phyloP scores from a whole-genome alignment of 2,113 vertebrate species.

The Hippocampus abdominalis region DNA sequence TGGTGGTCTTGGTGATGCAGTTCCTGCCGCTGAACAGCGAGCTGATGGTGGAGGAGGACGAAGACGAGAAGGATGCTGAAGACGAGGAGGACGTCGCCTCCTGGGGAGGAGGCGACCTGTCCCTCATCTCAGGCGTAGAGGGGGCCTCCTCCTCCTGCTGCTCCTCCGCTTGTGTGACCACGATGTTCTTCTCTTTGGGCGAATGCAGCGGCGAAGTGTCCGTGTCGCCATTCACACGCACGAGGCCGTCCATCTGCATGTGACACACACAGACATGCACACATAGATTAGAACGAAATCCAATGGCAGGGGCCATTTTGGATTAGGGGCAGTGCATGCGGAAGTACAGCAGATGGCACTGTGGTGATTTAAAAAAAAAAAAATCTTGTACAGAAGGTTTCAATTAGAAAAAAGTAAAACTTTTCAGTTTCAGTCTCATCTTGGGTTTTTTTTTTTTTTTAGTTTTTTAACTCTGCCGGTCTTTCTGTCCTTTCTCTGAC shows the following conservation, averaged over 20 bases:
- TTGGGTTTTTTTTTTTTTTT: no score
- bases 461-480: no score
- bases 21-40: constrained; percentile 59
- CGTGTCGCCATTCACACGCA: constrained; percentile 80
- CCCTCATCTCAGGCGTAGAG: constrained; percentile 20
- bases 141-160: constrained; percentile 14
- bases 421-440: no score
- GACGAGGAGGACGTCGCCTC: constrained; percentile 7
- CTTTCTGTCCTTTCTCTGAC: no score
- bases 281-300: no score
- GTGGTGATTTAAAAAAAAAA: no score
- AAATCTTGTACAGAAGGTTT: no score
- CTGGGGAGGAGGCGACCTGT: constrained; percentile 9
- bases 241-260: constrained; percentile 81
- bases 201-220: constrained; percentile 25
- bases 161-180: not conserved
- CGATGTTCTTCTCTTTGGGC: constrained; percentile 9
- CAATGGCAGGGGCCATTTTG: no score
- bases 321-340: no score
- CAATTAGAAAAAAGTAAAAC: no score
- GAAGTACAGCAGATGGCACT: not conserved
- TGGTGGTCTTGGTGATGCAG: constrained; percentile 71
- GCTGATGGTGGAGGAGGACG: constrained; percentile 56
- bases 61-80: not conserved
- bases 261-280: constrained; percentile 7